A percentile compares a stretch with the other conserved stretches of the same genome.
Evolutionary conservation across 2,888 invertebrate species (phyloP).

Genomic region (Phorcus lineatus): DNA sequence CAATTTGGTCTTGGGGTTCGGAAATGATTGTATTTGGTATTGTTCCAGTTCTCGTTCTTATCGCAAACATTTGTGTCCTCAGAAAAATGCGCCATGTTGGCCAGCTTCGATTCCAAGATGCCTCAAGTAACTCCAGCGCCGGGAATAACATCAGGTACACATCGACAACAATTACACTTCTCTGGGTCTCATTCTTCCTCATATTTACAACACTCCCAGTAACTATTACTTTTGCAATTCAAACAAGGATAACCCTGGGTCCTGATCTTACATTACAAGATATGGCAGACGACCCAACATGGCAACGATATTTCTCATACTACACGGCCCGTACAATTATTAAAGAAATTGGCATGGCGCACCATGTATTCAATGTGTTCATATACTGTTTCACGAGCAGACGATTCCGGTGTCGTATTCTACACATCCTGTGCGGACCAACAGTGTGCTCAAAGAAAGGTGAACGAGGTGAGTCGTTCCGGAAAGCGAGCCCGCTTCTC

Average conservation of each 20-base stretch:
- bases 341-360: slow-evolving; percentile 64
- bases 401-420: slow-evolving; percentile 51
- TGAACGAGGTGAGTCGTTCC: neutral
- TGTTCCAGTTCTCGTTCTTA: slow-evolving; percentile 52
- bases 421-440: slow-evolving; percentile 25
- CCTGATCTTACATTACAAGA: slow-evolving; percentile 43
- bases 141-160: slow-evolving; percentile 38
- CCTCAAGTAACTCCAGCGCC: neutral
- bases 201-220: slow-evolving; percentile 64
- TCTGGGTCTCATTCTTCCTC: slow-evolving; percentile 64
- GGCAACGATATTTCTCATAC: slow-evolving; percentile 61
- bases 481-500: slow-evolving; percentile 1
- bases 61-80: slow-evolving; percentile 56
- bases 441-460: neutral
- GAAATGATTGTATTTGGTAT: slow-evolving; percentile 55
- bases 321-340: slow-evolving; percentile 56
- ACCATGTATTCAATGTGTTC: slow-evolving; percentile 67
- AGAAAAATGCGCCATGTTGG: slow-evolving; percentile 58
- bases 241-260: slow-evolving; percentile 51
- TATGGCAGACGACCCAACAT: slow-evolving; percentile 52
- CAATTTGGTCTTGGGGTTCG: slow-evolving; percentile 51
- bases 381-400: slow-evolving; percentile 53
- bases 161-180: slow-evolving; percentile 62
- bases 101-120: slow-evolving; percentile 16
- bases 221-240: slow-evolving; percentile 55